Evolutionary conservation across 2,113 vertebrate species (phyloP).

Genomic region (Dunckerocampus dactyliophorus): DNA sequence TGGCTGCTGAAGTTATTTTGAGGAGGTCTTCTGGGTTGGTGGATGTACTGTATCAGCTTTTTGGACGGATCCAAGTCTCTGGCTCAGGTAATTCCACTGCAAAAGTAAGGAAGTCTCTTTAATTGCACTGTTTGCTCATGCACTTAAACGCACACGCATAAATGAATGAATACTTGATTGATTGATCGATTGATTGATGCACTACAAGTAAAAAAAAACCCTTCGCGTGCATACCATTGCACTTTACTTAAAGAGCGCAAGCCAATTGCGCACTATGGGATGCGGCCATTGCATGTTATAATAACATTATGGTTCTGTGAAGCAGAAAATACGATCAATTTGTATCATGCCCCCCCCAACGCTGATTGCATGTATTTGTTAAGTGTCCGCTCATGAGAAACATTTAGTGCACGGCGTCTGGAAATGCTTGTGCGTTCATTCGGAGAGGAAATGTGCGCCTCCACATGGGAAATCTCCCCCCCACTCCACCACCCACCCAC

Average conservation of each 20-base stretch:
- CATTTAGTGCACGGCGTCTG: slow-evolving; percentile 4
- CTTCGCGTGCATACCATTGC: slow-evolving; percentile 20
- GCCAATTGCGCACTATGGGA: slow-evolving; percentile 13
- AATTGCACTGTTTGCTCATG: neutral
- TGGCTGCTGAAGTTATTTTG: slow-evolving; percentile 51
- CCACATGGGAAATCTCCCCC: slow-evolving; percentile 37
- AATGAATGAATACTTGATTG: too few relatives aligned
- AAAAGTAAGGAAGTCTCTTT: slow-evolving; percentile 22
- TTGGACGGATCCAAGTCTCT: slow-evolving; percentile 50
- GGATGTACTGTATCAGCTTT: slow-evolving; percentile 27
- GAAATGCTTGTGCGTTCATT: slow-evolving; percentile 28
- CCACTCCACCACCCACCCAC: slow-evolving; percentile 3
- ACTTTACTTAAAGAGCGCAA: slow-evolving; percentile 26
- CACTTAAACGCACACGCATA: neutral
- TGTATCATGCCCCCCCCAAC: slow-evolving; percentile 26
- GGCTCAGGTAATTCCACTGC: slow-evolving; percentile 46
- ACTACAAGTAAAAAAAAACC: slow-evolving; percentile 34
- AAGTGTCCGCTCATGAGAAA: slow-evolving; percentile 29
- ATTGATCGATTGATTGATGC: slow-evolving; percentile 18
- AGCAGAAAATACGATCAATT: slow-evolving; percentile 51
- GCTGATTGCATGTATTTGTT: slow-evolving; percentile 40
- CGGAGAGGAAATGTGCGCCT: slow-evolving; percentile 33
- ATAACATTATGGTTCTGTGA: slow-evolving; percentile 31
- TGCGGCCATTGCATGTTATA: slow-evolving; percentile 50
- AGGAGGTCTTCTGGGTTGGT: slow-evolving; percentile 54